Evolutionary conservation across 2,888 invertebrate genomes (phyloP).

Genomic region (Prenolepis imparis): DNA sequence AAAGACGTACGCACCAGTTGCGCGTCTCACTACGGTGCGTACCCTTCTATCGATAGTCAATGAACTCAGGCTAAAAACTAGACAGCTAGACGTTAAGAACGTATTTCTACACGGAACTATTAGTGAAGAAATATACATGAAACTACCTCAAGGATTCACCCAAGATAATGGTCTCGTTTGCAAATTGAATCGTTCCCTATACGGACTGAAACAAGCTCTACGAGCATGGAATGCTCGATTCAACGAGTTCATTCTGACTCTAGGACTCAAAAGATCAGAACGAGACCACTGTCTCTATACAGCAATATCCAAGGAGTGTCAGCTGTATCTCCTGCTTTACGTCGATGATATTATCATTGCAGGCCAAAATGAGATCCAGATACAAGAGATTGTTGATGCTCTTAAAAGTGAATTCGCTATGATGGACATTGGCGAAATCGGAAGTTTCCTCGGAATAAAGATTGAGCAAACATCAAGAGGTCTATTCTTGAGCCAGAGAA

Average conservation of each 20-base stretch:
- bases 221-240: slow-evolving; percentile 1
- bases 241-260: neutral
- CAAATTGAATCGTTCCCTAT: neutral
- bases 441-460: too few relatives aligned
- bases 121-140: neutral
- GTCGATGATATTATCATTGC: too few relatives aligned
- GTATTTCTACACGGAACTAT: neutral
- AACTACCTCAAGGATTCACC: neutral
- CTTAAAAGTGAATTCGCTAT: too few relatives aligned
- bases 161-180: neutral
- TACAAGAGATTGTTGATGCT: too few relatives aligned
- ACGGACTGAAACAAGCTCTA: neutral
- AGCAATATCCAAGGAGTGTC: too few relatives aligned
- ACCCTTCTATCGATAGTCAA: neutral
- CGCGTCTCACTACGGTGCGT: neutral
- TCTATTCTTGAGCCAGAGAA: too few relatives aligned
- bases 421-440: too few relatives aligned
- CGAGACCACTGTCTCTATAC: too few relatives aligned
- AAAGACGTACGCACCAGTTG: neutral
- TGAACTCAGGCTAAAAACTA: neutral
- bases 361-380: too few relatives aligned
- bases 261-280: neutral
- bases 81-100: neutral
- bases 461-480: too few relatives aligned
- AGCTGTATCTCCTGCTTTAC: too few relatives aligned